Evolutionary conservation across 2,113 vertebrate genomes (phyloP).

Genomic region (Phainopepla nitens): DNA sequence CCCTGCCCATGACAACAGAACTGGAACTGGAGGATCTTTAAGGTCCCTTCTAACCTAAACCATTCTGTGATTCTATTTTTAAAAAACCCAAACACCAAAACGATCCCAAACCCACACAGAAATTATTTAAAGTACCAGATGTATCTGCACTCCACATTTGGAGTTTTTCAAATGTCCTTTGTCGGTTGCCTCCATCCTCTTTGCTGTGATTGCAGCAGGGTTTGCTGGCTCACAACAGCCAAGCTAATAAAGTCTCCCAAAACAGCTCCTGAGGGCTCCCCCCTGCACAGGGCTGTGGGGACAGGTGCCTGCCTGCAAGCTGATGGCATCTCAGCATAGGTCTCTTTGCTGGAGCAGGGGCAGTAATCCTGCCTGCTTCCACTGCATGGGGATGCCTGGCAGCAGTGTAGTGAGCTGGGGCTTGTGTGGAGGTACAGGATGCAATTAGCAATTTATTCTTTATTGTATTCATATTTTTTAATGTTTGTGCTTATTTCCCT

Average conservation of each 20-base stretch:
- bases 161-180: background rate
- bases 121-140: background rate
- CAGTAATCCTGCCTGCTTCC: background rate
- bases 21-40: background rate
- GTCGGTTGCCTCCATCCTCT: background rate
- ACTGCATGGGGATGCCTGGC: background rate
- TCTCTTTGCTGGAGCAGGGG: background rate
- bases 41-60: background rate
- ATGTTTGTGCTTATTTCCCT: constrained; percentile 21
- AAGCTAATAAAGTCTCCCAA: background rate
- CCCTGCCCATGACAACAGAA: background rate
- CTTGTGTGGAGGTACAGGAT: background rate
- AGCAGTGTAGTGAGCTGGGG: background rate
- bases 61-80: background rate
- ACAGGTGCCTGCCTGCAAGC: background rate
- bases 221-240: background rate
- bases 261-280: constrained; percentile 17
- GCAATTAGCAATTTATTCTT: background rate
- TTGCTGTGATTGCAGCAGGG: background rate
- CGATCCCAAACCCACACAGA: background rate
- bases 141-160: background rate
- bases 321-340: background rate
- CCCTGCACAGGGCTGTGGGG: background rate
- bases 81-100: background rate
- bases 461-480: background rate